Base-by-base conservation (phyloP, 2,888 invertebrate genomes). In the Cloeon dipterum region DNA sequence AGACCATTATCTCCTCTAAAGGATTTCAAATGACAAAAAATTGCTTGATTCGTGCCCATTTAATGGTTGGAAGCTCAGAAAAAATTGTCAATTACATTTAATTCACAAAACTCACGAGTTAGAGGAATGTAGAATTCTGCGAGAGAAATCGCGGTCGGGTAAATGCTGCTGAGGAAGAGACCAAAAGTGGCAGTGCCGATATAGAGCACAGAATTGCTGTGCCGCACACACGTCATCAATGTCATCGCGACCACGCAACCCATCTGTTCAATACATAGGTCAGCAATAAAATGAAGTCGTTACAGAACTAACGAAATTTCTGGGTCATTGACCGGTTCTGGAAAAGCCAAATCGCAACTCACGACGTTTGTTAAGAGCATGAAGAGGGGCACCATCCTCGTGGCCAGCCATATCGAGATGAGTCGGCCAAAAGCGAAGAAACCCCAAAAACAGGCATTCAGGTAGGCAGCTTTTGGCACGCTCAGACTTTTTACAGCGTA, bases 401-500 rank as follows among this genome's bases (percentile, higher is more conserved):
- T 29, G n/a, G 29, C 29, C 5, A 29, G n/a, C 29, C 29, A 29
- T 14, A 29, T 29, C 7, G 29, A 29, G 7, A 29, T 16, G 7
- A 29, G n/a, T 7, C 29, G 5, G n/a, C 29, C 29, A 16, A 29
- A 29, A 16, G 29, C 29, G 16, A 29, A 29, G 16, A 16, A 14
- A 29, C 29, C 29, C 29, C 29, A 29, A 29, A 29, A 29, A 16
- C 29, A 29, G 13, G 29, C 29, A 16, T 29, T 29, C 16, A 29
- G 16, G n/a, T 29, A 29, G 5, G 29, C 29, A 11, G 29, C 29
- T 16, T 29, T 29, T n/a, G 29, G 29, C 16, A 29, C 14, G 16
- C 29, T 29, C 16, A 29, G 16, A 14, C 13, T 14, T 29, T 29
- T 29, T n/a, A 29, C 29, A 16, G 29, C 29, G 14, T 29, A 29